Evolutionary conservation across 2,888 invertebrate genomes (phyloP).

Genomic region (Acleris emargana): DNA sequence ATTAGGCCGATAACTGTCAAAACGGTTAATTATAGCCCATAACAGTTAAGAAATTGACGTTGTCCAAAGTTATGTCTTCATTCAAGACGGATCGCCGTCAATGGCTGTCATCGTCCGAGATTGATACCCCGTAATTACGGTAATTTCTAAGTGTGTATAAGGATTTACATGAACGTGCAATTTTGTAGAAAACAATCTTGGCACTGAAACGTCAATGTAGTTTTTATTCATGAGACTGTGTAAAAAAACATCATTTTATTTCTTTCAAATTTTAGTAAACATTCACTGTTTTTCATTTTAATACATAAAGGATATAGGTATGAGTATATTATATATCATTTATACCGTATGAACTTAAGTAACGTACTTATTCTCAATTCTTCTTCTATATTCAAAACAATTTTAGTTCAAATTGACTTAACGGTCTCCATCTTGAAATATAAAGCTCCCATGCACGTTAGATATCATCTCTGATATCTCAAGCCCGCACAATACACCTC

Average conservation of each 20-base stretch:
- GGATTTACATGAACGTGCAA: not conserved
- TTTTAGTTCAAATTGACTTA: no score
- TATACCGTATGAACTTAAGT: no score
- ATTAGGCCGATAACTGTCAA: conserved; percentile 61
- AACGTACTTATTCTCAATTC: no score
- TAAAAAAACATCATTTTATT: no score
- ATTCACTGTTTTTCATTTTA: no score
- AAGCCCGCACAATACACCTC: not conserved
- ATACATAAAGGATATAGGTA: no score
- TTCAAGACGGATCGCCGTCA: conserved; percentile 54
- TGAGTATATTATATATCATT: no score
- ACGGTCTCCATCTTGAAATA: no score
- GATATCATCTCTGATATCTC: not conserved
- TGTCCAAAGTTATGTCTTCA: conserved; percentile 67
- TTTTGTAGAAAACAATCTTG: not conserved
- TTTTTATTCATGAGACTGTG: no score
- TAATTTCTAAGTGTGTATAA: conserved; percentile 18
- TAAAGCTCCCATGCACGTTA: not conserved
- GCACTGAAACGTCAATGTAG: no score
- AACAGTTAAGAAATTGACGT: conserved; percentile 54
- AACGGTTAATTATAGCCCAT: conserved; percentile 57
- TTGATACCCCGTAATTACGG: conserved; percentile 22
- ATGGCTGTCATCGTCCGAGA: conserved; percentile 25
- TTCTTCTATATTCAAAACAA: no score
- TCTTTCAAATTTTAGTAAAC: no score